These are phyloP conservation scores for Lutjanus campechanus DNA, from an alignment of 2,797 vertebrate genomes.

Conservation along the genomic window DNA sequence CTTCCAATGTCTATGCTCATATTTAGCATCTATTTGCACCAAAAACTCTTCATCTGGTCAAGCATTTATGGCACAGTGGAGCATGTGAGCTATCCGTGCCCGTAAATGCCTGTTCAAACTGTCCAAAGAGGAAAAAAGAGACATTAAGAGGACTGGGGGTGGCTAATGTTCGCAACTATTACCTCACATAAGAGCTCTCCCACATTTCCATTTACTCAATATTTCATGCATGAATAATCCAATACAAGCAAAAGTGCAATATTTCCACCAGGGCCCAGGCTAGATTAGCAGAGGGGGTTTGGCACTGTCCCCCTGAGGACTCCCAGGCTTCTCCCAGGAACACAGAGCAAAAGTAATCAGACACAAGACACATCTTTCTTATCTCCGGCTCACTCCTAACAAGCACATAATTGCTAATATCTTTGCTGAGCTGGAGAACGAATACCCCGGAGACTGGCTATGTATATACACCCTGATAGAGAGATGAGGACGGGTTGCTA, in stretches of 20 bases:
- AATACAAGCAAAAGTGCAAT: constrained; percentile 77
- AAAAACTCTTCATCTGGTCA: constrained; percentile 24
- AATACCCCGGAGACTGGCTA: constrained; percentile 78
- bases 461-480: constrained; percentile 80
- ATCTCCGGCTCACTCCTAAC: constrained; percentile 81
- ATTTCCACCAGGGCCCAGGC: constrained; percentile 68
- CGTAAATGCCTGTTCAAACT: constrained; percentile 34
- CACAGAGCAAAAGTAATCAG: constrained; percentile 79
- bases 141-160: constrained; percentile 46
- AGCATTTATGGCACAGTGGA: constrained; percentile 28
- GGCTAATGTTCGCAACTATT: constrained; percentile 70
- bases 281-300: constrained; percentile 63
- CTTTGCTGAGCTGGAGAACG: constrained; percentile 78
- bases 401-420: constrained; percentile 88
- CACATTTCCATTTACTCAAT: constrained; percentile 77
- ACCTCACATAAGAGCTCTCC: constrained; percentile 76
- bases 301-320: constrained; percentile 62
- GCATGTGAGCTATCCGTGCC: constrained; percentile 26
- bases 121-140: constrained; percentile 43
- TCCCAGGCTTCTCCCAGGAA: constrained; percentile 71
- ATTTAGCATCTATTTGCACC: constrained; percentile 24
- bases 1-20: neutral
- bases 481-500: constrained; percentile 77
- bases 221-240: constrained; percentile 80
- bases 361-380: constrained; percentile 81